Percentiles rank a stretch among this genome's conserved stretches.
phyloP scores from a whole-genome alignment of 2,797 vertebrate species.

The Darevskia mixta region DNA sequence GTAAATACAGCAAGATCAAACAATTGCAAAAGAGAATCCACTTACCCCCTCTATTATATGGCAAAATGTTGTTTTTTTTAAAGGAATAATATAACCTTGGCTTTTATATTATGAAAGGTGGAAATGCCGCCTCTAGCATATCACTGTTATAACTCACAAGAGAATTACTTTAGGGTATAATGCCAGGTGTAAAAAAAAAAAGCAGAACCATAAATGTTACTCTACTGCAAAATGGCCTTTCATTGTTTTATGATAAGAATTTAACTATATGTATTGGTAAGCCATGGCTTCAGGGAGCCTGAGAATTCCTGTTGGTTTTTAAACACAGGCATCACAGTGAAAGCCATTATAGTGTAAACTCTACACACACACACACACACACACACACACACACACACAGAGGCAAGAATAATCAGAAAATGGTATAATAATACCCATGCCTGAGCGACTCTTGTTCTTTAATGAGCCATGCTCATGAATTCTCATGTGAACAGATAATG shows the following conservation, averaged over 20 bases:
- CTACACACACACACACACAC: not conserved
- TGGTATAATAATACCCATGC: not conserved
- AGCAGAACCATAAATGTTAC: not conserved
- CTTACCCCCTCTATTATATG: not conserved
- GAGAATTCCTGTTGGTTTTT: conserved; percentile 16
- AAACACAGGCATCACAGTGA: not conserved
- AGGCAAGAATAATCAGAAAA: not conserved
- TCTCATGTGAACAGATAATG: conserved; percentile 8
- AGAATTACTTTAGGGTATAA: not conserved
- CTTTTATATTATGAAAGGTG: not conserved
- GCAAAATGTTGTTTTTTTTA: not conserved
- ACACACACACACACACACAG: not conserved
- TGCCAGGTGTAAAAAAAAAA: not conserved
- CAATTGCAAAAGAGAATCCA: not conserved
- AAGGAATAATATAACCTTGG: conserved; percentile 7
- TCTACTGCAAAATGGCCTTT: not conserved
- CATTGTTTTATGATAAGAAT: not conserved
- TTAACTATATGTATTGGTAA: not conserved
- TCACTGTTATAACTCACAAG: conserved; percentile 1
- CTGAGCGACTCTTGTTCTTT: conserved; percentile 16
- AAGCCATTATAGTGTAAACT: not conserved
- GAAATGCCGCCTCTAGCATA: not conserved
- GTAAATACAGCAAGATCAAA: not conserved
- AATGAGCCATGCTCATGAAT: conserved; percentile 23
- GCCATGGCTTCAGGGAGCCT: not conserved